Evolutionary conservation across 2,113 vertebrate genomes (phyloP).

Genomic region (Centrocercus urophasianus): DNA sequence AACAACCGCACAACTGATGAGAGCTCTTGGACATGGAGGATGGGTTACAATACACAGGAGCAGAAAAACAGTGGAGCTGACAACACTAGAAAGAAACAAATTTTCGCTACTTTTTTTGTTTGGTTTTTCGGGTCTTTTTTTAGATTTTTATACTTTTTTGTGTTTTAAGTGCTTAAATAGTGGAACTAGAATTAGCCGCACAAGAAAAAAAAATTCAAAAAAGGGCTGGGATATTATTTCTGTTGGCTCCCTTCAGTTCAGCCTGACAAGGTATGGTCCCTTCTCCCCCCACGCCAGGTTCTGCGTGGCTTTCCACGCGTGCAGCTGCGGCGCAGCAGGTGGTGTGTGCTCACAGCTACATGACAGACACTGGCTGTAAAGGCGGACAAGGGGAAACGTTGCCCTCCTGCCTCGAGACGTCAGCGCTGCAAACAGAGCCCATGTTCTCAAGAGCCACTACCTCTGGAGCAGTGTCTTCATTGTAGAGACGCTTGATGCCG

Average conservation of each 20-base stretch:
- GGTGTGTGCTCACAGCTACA: constrained; percentile 69
- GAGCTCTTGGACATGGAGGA: constrained; percentile 32
- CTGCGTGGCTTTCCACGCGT: not conserved
- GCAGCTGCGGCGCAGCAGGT: not conserved
- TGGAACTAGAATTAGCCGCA: constrained; percentile 81
- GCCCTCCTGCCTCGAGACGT: constrained; percentile 81
- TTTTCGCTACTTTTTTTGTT: constrained; percentile 79
- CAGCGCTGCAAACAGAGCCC: constrained; percentile 73
- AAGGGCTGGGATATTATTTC: constrained; percentile 19
- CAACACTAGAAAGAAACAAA: constrained; percentile 73
- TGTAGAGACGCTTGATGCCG: constrained; percentile 95
- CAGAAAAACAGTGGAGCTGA: constrained; percentile 72
- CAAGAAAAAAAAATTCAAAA: constrained; percentile 47
- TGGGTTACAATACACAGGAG: constrained; percentile 72
- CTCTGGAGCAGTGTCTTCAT: constrained; percentile 86
- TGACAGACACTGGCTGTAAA: constrained; percentile 88
- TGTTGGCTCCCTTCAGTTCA: constrained; percentile 80
- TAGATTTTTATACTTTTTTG: constrained; percentile 73
- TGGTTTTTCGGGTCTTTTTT: constrained; percentile 73
- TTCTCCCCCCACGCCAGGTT: constrained; percentile 15
- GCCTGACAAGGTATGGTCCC: constrained; percentile 77
- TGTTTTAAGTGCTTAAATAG: constrained; percentile 81
- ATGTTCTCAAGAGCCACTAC: constrained; percentile 70
- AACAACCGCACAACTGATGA: not conserved
- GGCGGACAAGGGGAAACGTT: constrained; percentile 89